These are phyloP conservation scores for Poecilia picta DNA, from an alignment of 2,797 vertebrate genomes.

Conservation along the genomic window DNA sequence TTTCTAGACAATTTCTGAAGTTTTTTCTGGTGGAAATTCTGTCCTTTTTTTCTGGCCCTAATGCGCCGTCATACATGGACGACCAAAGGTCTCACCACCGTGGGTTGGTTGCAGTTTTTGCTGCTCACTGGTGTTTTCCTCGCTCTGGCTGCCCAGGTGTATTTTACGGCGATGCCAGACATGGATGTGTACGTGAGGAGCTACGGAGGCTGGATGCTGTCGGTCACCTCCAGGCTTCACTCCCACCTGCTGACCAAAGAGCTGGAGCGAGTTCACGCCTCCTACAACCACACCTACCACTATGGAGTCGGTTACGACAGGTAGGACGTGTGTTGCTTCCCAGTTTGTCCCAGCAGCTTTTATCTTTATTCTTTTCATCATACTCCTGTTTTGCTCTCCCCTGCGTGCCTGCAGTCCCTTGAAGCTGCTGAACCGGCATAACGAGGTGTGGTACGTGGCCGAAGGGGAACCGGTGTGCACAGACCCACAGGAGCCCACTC, in stretches of 20 bases:
- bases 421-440: constrained; percentile 83
- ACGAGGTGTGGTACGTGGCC: constrained; percentile 84
- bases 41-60: too few relatives aligned
- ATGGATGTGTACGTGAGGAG: constrained; percentile 83
- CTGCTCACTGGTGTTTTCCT: not conserved
- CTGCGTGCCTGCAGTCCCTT: constrained; percentile 66
- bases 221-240: constrained; percentile 79
- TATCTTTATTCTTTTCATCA: not conserved
- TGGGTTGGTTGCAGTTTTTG: not conserved
- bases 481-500: constrained; percentile 67
- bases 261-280: constrained; percentile 69
- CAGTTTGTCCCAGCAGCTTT: not conserved
- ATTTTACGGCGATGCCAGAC: constrained; percentile 81
- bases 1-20: too few relatives aligned
- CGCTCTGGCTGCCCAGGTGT: constrained; percentile 66
- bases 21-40: too few relatives aligned
- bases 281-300: constrained; percentile 80
- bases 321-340: constrained; percentile 27
- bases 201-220: constrained; percentile 86
- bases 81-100: not conserved
- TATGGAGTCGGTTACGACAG: constrained; percentile 83
- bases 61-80: not conserved
- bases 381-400: constrained; percentile 3
- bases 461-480: constrained; percentile 74
- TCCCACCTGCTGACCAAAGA: constrained; percentile 79